These are phyloP conservation scores for Trypoxylon attenuatum DNA, from an alignment of 2,888 invertebrate genomes.

Conservation along the genomic window DNA sequence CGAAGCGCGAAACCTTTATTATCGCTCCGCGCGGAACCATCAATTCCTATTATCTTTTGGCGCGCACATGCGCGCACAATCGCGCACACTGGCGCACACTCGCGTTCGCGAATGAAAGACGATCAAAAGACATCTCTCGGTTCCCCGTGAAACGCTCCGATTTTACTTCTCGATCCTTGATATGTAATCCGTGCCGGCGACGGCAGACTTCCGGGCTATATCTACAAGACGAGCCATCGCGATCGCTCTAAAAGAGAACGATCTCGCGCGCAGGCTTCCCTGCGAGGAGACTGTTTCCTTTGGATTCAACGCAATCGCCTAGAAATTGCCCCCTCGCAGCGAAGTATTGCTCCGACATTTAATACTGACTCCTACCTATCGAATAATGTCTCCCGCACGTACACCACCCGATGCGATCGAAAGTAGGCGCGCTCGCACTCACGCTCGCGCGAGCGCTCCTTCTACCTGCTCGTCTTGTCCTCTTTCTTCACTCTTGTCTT, in stretches of 20 bases:
- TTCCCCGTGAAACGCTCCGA: conserved; percentile 26
- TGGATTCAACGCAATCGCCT: too few relatives aligned
- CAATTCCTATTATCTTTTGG: neutral
- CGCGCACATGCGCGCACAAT: neutral
- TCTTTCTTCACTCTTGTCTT: neutral
- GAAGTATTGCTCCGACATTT: neutral
- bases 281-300: too few relatives aligned
- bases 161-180: conserved; percentile 41
- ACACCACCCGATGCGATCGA: neutral
- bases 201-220: conserved; percentile 21
- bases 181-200: conserved; percentile 48
- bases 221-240: conserved; percentile 31
- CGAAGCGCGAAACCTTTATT: conserved; percentile 18
- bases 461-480: neutral
- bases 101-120: neutral
- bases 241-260: neutral
- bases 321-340: too few relatives aligned
- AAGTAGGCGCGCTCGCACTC: neutral
- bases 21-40: conserved; percentile 26
- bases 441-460: neutral
- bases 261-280: too few relatives aligned
- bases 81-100: neutral
- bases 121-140: neutral
- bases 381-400: neutral
- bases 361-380: neutral